Evolutionary conservation across 2,113 vertebrate genomes (phyloP).

Genomic region (Labrus mixtus): DNA sequence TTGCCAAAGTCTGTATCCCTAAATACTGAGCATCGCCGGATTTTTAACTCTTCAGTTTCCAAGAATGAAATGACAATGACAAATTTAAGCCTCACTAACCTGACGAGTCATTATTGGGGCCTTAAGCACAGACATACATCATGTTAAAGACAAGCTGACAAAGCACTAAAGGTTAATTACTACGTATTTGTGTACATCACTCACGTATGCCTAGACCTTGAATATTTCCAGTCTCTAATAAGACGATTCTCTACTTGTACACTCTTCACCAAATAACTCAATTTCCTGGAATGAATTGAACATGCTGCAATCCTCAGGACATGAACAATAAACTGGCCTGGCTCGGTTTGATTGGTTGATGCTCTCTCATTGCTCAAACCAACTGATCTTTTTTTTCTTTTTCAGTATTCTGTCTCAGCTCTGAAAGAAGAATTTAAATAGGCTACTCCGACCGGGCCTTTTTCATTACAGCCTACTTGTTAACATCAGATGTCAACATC

Average conservation of each 20-base stretch:
- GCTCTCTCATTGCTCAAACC: not conserved
- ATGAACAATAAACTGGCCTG: not conserved
- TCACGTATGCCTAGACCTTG: not conserved
- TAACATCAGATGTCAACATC: constrained; percentile 1
- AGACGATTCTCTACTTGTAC: not conserved
- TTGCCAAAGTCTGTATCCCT: too few relatives aligned
- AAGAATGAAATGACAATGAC: not conserved
- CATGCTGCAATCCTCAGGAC: not conserved
- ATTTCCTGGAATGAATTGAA: constrained; percentile 33
- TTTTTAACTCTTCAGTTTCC: not conserved
- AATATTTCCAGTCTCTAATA: not conserved
- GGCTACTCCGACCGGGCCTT: not conserved
- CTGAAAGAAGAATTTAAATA: constrained; percentile 4
- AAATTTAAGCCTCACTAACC: not conserved
- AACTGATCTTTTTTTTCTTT: too few relatives aligned
- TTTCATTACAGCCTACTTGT: constrained; percentile 2
- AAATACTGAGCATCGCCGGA: too few relatives aligned
- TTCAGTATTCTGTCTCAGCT: not conserved
- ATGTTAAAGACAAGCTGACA: constrained; percentile 12
- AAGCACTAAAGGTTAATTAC: constrained; percentile 8
- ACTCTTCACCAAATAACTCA: constrained; percentile 19
- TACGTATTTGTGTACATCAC: not conserved
- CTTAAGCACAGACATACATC: constrained; percentile 19
- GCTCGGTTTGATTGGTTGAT: not conserved
- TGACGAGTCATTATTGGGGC: constrained; percentile 11